Conservation (phyloP, 2,113 vertebrate species). For the Eurystomus gularis region DNA sequence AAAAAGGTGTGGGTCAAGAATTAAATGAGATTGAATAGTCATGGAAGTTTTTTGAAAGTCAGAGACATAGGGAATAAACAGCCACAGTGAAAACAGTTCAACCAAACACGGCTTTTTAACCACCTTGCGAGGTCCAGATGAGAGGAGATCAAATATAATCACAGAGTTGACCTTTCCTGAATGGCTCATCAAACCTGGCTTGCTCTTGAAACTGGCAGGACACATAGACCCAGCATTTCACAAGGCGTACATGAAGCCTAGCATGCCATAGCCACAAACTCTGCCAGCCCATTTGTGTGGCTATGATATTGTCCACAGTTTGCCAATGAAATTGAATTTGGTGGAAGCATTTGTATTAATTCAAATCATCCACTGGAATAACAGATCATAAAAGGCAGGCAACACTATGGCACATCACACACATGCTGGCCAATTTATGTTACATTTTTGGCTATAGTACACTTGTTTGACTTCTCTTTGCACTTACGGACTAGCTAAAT, state of each 20-base stretch:
- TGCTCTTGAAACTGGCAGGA: neutral
- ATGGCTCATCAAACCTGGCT: neutral
- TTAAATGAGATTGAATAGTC: neutral
- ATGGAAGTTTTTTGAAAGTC: neutral
- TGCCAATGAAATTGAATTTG: neutral
- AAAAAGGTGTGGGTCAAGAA: neutral
- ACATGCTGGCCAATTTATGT: neutral
- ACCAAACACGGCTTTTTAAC: neutral
- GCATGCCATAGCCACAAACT: neutral
- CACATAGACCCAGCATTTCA: neutral
- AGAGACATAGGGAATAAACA: neutral
- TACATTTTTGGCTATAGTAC: neutral
- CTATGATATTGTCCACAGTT: neutral
- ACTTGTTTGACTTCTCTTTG: neutral
- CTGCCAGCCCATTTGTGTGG: neutral
- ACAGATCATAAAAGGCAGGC: neutral
- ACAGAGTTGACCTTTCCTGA: neutral
- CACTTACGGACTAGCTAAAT: neutral
- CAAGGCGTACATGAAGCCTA: accelerated
- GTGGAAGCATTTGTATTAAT: neutral
- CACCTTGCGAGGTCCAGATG: neutral
- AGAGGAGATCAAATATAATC: neutral
- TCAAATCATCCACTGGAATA: neutral
- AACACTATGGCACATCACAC: neutral
- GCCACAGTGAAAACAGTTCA: neutral